Evolutionary conservation across 2,113 vertebrate genomes (phyloP).

Genomic region (Prietella phreatophila): DNA sequence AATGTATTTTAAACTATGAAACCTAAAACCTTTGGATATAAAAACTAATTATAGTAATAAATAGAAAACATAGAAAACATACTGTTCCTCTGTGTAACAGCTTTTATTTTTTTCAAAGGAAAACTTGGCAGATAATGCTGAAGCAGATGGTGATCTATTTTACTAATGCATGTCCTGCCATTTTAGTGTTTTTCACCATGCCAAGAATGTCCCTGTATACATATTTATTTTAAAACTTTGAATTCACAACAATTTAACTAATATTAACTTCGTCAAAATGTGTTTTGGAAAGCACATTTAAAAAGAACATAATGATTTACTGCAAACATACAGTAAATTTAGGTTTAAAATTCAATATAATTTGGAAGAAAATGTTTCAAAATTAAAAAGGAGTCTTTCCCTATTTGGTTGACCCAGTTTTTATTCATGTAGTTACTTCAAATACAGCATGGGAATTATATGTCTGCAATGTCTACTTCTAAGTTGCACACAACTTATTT

Average conservation of each 20-base stretch:
- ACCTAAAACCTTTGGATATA: not conserved
- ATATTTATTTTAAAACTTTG: conserved; percentile 58
- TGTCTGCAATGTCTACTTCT: conserved; percentile 1
- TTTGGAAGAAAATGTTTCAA: not conserved
- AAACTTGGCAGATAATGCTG: conserved; percentile 50
- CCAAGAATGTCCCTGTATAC: conserved; percentile 56
- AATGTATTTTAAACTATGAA: not conserved
- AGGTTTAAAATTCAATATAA: not conserved
- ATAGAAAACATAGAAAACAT: not conserved
- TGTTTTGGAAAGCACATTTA: not conserved
- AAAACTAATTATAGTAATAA: not conserved
- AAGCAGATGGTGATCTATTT: conserved; percentile 71
- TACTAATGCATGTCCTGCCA: conserved; percentile 38
- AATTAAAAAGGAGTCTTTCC: not conserved
- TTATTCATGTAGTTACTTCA: not conserved
- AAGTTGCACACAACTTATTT: conserved; percentile 14
- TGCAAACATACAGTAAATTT: not conserved
- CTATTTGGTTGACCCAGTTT: not conserved
- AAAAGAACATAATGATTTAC: not conserved
- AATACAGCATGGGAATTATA: not conserved
- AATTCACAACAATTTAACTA: conserved; percentile 48
- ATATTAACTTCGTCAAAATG: not conserved
- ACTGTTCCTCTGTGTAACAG: conserved; percentile 26
- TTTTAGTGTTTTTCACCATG: conserved; percentile 53
- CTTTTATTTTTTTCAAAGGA: conserved; percentile 38